These are phyloP conservation scores for Acleris cristana DNA, from an alignment of 2,888 invertebrate species.

Conservation along the genomic window DNA sequence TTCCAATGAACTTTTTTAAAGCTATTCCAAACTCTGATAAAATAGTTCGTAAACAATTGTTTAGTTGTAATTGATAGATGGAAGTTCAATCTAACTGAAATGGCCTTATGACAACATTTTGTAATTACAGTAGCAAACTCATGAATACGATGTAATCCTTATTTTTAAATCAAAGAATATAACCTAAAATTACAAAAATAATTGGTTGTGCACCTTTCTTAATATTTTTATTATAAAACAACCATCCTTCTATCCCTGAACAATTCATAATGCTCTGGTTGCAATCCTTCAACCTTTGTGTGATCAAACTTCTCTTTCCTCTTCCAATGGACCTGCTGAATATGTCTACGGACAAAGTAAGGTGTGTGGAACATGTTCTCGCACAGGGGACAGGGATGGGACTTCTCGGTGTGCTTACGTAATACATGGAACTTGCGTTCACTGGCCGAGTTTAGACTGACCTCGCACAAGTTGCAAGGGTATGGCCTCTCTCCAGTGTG, in stretches of 20 bases:
- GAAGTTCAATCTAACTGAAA: too few relatives aligned
- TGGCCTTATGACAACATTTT: too few relatives aligned
- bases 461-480: constrained; percentile 31
- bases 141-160: not conserved
- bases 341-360: constrained; percentile 33
- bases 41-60: not conserved
- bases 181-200: not conserved
- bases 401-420: constrained; percentile 35
- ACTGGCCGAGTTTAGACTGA: constrained; percentile 30
- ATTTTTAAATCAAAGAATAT: not conserved
- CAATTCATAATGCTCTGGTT: constrained; percentile 29
- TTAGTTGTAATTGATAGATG: not conserved
- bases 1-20: constrained; percentile 1
- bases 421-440: constrained; percentile 35
- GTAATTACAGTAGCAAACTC: too few relatives aligned
- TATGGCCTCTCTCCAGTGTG: constrained; percentile 38
- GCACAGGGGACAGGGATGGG: constrained; percentile 35
- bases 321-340: constrained; percentile 34
- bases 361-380: constrained; percentile 33
- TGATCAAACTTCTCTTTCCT: constrained; percentile 35
- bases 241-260: constrained; percentile 34
- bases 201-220: not conserved
- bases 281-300: constrained; percentile 27
- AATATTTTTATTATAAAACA: constrained; percentile 23
- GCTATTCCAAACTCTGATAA: constrained; percentile 13